phyloP scores from a whole-genome alignment of 2,797 vertebrate species.

The Stomatorhinus walkeri region DNA sequence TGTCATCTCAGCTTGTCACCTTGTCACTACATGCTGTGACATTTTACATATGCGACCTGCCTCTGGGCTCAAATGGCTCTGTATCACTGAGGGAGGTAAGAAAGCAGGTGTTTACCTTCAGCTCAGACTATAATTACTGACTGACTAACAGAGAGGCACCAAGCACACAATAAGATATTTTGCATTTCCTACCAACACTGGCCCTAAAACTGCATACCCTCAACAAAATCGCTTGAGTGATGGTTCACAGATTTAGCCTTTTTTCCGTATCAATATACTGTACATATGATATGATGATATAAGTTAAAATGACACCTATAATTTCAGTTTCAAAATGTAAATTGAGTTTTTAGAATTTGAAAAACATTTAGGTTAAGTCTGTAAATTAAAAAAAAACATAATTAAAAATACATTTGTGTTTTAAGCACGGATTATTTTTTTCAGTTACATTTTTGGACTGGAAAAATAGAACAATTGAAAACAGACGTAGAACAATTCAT shows the following conservation, averaged over 20 bases:
- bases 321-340: neutral
- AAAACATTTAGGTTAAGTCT: neutral
- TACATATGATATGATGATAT: neutral
- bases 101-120: slow-evolving; percentile 11
- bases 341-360: neutral
- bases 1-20: neutral
- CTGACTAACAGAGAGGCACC: neutral
- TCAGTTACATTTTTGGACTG: neutral
- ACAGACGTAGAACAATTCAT: neutral
- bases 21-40: neutral
- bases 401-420: neutral
- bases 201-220: neutral
- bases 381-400: neutral
- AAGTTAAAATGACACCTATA: neutral
- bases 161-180: neutral
- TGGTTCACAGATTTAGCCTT: neutral
- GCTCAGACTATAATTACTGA: neutral
- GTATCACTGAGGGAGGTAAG: neutral
- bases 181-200: neutral
- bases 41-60: neutral
- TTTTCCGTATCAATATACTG: neutral
- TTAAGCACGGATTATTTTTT: neutral
- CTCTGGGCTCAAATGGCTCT: neutral
- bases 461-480: neutral
- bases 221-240: neutral